Evolutionary conservation across 30 jellyfish, hydroid and myxozoan species (phyloP).

Genomic region (Hydractinia symbiolongicarpus): DNA sequence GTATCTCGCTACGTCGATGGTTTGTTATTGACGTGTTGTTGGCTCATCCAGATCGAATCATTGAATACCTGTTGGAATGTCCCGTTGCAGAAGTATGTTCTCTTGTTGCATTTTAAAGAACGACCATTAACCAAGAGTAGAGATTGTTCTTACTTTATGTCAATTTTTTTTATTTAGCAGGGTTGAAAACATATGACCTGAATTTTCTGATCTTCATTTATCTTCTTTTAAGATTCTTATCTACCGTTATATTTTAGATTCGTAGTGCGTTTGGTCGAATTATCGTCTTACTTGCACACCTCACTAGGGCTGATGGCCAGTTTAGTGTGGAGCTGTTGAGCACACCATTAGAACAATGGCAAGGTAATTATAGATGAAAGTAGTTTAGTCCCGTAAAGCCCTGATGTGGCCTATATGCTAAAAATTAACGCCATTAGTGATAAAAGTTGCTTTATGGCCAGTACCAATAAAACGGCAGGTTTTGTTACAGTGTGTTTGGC

Average conservation of each 20-base stretch:
- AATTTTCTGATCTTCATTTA: not conserved
- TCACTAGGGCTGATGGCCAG: slow-evolving; percentile 86
- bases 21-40: slow-evolving; percentile 72
- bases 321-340: slow-evolving; percentile 45
- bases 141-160: too few species aligned
- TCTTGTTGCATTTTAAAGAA: too few species aligned
- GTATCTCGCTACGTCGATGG: slow-evolving; percentile 75
- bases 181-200: not conserved
- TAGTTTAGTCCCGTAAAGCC: too few species aligned
- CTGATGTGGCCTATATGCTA: too few species aligned
- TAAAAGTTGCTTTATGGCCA: too few species aligned
- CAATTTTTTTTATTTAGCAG: too few species aligned
- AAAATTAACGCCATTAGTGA: too few species aligned
- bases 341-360: slow-evolving; percentile 53
- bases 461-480: too few species aligned
- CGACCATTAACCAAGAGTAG: too few species aligned
- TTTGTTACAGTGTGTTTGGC: too few species aligned
- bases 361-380: slow-evolving; percentile 33
- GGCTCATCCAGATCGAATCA: slow-evolving; percentile 73
- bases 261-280: slow-evolving; percentile 89
- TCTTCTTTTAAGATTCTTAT: not conserved
- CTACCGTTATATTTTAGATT: slow-evolving; percentile 45
- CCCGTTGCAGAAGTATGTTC: slow-evolving; percentile 93
- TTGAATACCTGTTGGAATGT: slow-evolving; percentile 88
- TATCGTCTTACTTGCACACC: slow-evolving; percentile 74